A percentile compares a stretch with the other conserved stretches of the same genome.
Evolutionary conservation across 2,113 vertebrate genomes (phyloP).

Genomic region (Raja brachyura): DNA sequence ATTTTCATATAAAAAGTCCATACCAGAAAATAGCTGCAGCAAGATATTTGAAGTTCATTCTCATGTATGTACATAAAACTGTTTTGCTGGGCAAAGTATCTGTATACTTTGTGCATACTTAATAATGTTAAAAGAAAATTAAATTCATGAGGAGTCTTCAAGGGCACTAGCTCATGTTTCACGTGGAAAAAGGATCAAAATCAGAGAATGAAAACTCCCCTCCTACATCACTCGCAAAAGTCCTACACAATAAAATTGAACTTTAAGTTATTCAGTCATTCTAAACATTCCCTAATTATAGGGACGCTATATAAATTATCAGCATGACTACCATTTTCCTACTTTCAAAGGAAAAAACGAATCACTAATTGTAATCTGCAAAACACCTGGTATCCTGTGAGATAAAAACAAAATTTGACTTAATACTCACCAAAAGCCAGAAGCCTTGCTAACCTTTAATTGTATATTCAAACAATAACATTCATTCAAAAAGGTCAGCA

Average conservation of each 20-base stretch:
- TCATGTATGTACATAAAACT: not conserved
- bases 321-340: not conserved
- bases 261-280: not conserved
- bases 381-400: conserved; percentile 17
- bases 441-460: conserved; percentile 21
- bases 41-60: not conserved
- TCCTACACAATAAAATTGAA: not conserved
- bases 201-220: not conserved
- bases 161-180: not conserved
- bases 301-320: not conserved
- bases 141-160: not conserved
- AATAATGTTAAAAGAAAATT: not conserved
- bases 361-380: not conserved
- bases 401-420: conserved; percentile 24
- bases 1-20: not conserved
- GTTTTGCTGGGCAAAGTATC: not conserved
- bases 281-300: not conserved
- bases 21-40: not conserved
- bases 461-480: conserved; percentile 20
- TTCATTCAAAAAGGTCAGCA: conserved; percentile 27
- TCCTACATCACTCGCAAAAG: not conserved
- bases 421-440: not conserved
- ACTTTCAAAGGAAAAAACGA: conserved; percentile 2
- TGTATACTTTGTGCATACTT: not conserved
- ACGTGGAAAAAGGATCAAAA: not conserved